Evolutionary conservation across 2,888 invertebrate genomes (phyloP).

Genomic region (Parnassius smintheus): DNA sequence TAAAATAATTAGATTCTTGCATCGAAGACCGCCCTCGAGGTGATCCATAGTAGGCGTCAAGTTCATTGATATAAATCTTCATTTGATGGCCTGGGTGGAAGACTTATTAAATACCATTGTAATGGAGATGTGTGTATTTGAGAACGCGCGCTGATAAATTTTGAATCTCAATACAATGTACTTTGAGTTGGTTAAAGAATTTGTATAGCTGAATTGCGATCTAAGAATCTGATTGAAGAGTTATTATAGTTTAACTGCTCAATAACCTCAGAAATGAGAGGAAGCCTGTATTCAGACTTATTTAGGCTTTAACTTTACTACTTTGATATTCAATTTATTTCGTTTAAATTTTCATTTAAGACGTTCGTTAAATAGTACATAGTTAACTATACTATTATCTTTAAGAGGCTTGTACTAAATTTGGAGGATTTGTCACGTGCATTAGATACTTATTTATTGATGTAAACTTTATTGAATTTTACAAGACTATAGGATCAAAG

Average conservation of each 20-base stretch:
- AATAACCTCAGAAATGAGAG: neutral
- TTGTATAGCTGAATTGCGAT: neutral
- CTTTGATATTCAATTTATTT: too few species aligned
- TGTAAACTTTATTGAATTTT: too few species aligned
- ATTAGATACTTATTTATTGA: too few species aligned
- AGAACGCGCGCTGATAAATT: conserved; percentile 1
- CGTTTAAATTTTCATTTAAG: too few species aligned
- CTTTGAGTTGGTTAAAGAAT: neutral
- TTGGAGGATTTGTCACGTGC: too few species aligned
- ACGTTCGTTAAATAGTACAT: too few species aligned
- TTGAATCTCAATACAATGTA: conserved; percentile 3
- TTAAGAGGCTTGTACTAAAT: too few species aligned
- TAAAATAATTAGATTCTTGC: conserved; percentile 15
- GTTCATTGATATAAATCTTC: conserved; percentile 23
- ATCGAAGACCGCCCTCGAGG: neutral
- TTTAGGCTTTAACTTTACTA: too few species aligned
- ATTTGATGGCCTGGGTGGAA: conserved; percentile 11
- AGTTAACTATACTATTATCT: too few species aligned
- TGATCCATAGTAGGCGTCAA: conserved; percentile 15
- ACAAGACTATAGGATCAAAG: too few species aligned
- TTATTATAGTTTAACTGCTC: neutral
- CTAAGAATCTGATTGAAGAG: neutral
- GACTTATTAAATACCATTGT: conserved; percentile 18
- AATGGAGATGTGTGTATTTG: conserved; percentile 2
- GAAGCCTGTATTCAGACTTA: too few species aligned